Base-by-base conservation (phyloP, 2,797 vertebrate genomes). In the Danio aesculapii region DNA sequence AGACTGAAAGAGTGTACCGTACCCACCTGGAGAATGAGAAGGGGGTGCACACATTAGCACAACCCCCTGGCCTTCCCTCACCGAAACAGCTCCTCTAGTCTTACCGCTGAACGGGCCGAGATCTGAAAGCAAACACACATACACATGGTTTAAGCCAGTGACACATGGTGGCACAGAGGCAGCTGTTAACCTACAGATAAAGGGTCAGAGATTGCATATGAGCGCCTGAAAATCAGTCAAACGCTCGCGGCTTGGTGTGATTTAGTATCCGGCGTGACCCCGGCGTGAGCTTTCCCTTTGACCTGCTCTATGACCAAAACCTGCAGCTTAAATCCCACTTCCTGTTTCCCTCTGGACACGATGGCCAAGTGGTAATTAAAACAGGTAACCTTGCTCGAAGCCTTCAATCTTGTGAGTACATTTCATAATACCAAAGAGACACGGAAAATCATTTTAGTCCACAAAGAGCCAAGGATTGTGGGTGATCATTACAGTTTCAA, bases 31-130 rank as follows among this genome's bases (percentile, higher is more conserved):
- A 0, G 98, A 98, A 89, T 99, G 97, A 76, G 95, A 93, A 6
- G 98, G 98, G 68, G 98, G 97, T 1, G 95, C 96, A 76, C 97
- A 99, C 94, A 99, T 96, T 67, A 99, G 95, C 43, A 99, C 98
- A 62, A 99, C 97, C 6, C 97, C 98, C 91, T 99, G 98, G 85
- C 97, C 96, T 95, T 98, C 97, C 66, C 97, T 93, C 81, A 98
- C 98, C 0, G 96, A 98, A 4, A 99, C 97, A 0, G 93, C 97
- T 16, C 96, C 98, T 93, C 97, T 94, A 49, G 93, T 92, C 84
- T 96, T 96, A 53, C 92, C 91, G 0, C 96, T 98, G 89, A 99
- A 99, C 81, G 95, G 95, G 16, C 94, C 93, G 74, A 99, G 94
- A 95, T 98, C 98, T 98, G 89, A 5, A 88, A 89, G 77, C 59